Evolutionary conservation across 2,888 invertebrate genomes (phyloP).

Genomic region (Leptinotarsa peninsularis): DNA sequence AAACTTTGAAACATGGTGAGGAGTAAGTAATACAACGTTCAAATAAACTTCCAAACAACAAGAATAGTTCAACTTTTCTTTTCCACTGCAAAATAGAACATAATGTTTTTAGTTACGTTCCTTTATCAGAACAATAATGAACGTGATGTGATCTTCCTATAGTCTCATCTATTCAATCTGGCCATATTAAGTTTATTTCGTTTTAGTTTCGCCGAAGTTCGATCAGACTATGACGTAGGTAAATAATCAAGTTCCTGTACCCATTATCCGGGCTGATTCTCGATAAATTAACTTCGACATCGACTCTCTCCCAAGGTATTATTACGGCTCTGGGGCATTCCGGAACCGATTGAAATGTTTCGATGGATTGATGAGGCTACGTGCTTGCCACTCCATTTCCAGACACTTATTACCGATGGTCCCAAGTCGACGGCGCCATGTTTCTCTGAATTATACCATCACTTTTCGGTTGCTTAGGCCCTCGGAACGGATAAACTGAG

Average conservation of each 20-base stretch:
- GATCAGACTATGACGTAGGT: constrained; percentile 14
- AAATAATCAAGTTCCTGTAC: constrained; percentile 20
- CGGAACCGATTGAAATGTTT: constrained; percentile 29
- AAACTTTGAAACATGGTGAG: too few relatives aligned
- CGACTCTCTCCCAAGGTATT: constrained; percentile 35
- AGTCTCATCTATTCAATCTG: not conserved
- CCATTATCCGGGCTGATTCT: constrained; percentile 54
- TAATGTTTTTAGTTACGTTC: not conserved
- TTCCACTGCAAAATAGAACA: too few relatives aligned
- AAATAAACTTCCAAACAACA: too few relatives aligned
- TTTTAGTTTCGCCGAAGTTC: not conserved
- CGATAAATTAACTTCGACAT: constrained; percentile 55
- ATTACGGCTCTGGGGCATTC: constrained; percentile 29
- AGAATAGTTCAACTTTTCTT: too few relatives aligned
- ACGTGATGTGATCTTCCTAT: not conserved
- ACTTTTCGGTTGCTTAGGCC: not conserved
- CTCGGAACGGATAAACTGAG: not conserved
- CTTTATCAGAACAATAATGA: not conserved
- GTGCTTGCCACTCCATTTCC: constrained; percentile 28
- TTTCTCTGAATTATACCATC: constrained; percentile 19
- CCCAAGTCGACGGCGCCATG: constrained; percentile 36
- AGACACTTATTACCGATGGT: constrained; percentile 39
- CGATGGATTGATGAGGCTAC: constrained; percentile 24
- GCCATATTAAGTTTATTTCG: not conserved
- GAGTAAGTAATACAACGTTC: too few relatives aligned